phyloP scores from a whole-genome alignment of 1,140 invertebrate species.

The Drosophila pseudoobscura region DNA sequence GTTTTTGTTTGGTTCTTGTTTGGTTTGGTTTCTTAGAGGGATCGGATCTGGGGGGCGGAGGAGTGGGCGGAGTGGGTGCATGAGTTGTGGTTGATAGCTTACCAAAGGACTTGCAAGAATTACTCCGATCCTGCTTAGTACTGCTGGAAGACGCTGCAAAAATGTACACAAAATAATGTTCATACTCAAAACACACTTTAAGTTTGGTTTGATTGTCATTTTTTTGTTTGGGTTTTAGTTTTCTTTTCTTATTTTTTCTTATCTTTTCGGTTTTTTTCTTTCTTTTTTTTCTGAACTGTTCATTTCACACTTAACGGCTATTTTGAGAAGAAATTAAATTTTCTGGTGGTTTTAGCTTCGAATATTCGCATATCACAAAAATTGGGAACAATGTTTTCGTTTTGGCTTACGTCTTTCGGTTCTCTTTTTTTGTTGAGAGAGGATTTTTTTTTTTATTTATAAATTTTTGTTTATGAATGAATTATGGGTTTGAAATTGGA shows the following conservation, averaged over 20 bases:
- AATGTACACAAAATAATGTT: slow-evolving; percentile 84
- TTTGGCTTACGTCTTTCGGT: slow-evolving; percentile 28
- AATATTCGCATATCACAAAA: slow-evolving; percentile 72
- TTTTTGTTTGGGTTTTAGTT: slow-evolving; percentile 44
- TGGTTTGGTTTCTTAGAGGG: slow-evolving; percentile 17
- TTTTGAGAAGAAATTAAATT: slow-evolving; percentile 36
- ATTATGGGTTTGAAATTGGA: neutral
- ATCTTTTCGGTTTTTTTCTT: neutral
- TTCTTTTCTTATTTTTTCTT: slow-evolving; percentile 12
- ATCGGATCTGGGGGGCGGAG: neutral
- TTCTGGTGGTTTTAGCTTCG: slow-evolving; percentile 28
- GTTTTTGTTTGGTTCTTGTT: slow-evolving; percentile 21
- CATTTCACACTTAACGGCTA: slow-evolving; percentile 51
- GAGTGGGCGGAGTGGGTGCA: slow-evolving; percentile 46
- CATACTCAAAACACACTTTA: slow-evolving; percentile 84
- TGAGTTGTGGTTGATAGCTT: slow-evolving; percentile 87
- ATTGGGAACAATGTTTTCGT: slow-evolving; percentile 81
- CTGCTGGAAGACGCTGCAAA: slow-evolving; percentile 95
- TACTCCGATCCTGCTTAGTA: slow-evolving; percentile 95
- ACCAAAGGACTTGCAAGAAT: slow-evolving; percentile 96
- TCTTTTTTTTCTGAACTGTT: slow-evolving; percentile 8
- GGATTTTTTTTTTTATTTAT: slow-evolving; percentile 12
- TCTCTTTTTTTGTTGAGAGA: slow-evolving; percentile 12
- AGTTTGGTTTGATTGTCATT: slow-evolving; percentile 66
- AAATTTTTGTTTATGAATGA: too few species aligned